Evolutionary conservation across 2,888 invertebrate species (phyloP).

Genomic region (Matsumyia berberina): DNA sequence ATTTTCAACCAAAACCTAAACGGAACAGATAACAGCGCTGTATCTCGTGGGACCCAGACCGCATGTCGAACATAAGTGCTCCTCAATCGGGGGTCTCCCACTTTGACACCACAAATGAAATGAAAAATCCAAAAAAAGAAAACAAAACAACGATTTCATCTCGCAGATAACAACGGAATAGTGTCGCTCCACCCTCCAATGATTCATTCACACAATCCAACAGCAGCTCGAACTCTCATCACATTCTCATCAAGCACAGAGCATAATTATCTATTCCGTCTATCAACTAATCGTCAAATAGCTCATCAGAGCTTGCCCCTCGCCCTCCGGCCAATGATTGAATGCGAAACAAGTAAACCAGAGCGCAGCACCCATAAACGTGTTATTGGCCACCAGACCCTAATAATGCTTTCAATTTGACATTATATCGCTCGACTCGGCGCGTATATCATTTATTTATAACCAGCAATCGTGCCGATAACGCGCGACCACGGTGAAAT

Average conservation of each 20-base stretch:
- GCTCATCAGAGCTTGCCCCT: not conserved
- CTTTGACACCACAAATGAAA: slow-evolving; percentile 8
- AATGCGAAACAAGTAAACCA: slow-evolving; percentile 25
- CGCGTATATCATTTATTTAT: slow-evolving; percentile 65
- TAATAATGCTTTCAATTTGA: slow-evolving; percentile 57
- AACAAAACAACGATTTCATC: slow-evolving; percentile 12
- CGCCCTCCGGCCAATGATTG: too few species aligned
- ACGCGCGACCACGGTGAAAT: slow-evolving; percentile 52
- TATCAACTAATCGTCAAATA: slow-evolving; percentile 44
- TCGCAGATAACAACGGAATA: slow-evolving; percentile 13
- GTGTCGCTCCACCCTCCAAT: not conserved
- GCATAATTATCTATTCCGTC: slow-evolving; percentile 54
- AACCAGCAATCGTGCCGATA: slow-evolving; percentile 62
- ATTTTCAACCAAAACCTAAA: slow-evolving; percentile 15
- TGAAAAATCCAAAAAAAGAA: not conserved
- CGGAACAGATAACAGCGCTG: slow-evolving; percentile 9
- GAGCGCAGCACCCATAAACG: slow-evolving; percentile 34
- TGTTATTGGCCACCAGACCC: slow-evolving; percentile 56
- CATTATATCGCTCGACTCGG: slow-evolving; percentile 30
- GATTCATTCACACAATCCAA: slow-evolving; percentile 45
- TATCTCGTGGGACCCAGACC: slow-evolving; percentile 37
- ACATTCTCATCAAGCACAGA: not conserved
- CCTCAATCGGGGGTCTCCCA: slow-evolving; percentile 17
- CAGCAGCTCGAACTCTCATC: slow-evolving; percentile 49
- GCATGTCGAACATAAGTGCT: slow-evolving; percentile 33